Conservation (phyloP, 2,888 invertebrate genomes). For the Thymelicus acteon region DNA sequence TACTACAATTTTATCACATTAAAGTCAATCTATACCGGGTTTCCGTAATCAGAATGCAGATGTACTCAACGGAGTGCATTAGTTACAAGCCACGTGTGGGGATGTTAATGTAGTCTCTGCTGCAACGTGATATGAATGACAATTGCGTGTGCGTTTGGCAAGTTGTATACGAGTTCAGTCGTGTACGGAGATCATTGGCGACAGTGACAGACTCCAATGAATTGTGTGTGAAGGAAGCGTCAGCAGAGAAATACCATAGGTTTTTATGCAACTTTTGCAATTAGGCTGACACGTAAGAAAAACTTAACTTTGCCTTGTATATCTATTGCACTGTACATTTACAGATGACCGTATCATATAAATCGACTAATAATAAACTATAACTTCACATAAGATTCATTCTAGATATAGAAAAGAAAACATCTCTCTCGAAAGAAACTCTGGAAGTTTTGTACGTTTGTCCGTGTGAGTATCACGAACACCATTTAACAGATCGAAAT, state of each 20-base stretch:
- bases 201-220: constrained; percentile 41
- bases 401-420: too few species aligned
- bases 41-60: constrained; percentile 35
- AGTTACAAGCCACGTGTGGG: constrained; percentile 31
- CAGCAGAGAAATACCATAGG: constrained; percentile 39
- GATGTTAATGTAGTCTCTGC: constrained; percentile 34
- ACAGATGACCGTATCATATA: too few species aligned
- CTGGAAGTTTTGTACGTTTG: too few species aligned
- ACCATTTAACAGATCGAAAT: too few species aligned
- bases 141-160: constrained; percentile 32
- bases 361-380: too few species aligned
- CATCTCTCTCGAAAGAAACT: too few species aligned
- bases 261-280: not conserved
- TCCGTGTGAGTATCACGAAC: too few species aligned
- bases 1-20: not conserved
- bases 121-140: constrained; percentile 32
- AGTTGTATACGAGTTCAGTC: constrained; percentile 27
- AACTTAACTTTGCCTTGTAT: too few species aligned
- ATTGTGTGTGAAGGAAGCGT: constrained; percentile 44
- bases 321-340: too few species aligned
- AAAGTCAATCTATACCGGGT: not conserved
- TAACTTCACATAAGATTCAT: too few species aligned
- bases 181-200: constrained; percentile 30
- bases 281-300: too few species aligned
- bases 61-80: constrained; percentile 42